Evolutionary conservation across 2,888 invertebrate species (phyloP).

Genomic region (Eupeodes latifasciatus): DNA sequence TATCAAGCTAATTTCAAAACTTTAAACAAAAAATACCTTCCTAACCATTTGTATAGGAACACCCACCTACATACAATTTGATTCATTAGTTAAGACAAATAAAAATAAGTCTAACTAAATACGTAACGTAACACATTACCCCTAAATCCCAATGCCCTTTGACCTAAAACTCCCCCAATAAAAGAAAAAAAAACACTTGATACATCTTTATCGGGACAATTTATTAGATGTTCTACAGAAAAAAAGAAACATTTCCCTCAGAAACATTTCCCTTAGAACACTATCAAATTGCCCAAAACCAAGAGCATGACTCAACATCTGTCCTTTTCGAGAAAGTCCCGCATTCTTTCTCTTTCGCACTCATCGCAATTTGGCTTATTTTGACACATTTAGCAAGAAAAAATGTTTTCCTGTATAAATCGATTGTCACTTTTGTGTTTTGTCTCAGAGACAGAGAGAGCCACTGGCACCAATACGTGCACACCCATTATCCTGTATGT

Average conservation of each 20-base stretch:
- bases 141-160: conserved; percentile 23
- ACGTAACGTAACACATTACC: conserved; percentile 6
- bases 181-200: neutral
- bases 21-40: neutral
- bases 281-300: neutral
- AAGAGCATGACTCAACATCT: conserved; percentile 36
- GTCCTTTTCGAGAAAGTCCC: conserved; percentile 5
- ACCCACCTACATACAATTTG: neutral
- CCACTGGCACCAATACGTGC: conserved; percentile 40
- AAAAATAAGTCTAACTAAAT: neutral
- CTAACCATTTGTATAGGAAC: neutral
- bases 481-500: conserved; percentile 44
- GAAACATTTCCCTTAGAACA: conserved; percentile 2
- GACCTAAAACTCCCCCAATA: conserved; percentile 30
- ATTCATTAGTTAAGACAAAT: neutral
- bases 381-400: conserved; percentile 22
- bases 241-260: conserved; percentile 25
- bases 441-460: conserved; percentile 22
- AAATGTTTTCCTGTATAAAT: conserved; percentile 34
- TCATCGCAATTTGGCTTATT: neutral
- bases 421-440: conserved; percentile 41
- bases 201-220: conserved; percentile 21
- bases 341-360: conserved; percentile 17
- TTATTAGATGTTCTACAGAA: neutral
- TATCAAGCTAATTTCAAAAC: neutral